These are phyloP conservation scores for Geotrupes spiniger DNA, from an alignment of 2,888 invertebrate species.

Conservation along the genomic window DNA sequence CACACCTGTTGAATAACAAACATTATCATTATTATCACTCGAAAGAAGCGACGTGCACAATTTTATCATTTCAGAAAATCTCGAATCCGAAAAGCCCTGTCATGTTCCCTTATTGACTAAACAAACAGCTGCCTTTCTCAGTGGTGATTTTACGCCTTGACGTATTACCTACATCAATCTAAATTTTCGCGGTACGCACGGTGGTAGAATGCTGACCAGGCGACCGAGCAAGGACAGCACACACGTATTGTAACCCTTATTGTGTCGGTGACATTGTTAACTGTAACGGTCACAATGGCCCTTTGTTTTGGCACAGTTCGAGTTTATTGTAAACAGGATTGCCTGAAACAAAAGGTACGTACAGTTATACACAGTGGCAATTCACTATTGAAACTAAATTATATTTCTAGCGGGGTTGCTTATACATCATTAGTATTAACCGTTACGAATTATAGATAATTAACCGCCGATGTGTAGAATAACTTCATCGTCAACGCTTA, in stretches of 20 bases:
- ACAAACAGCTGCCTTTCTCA: conserved; percentile 20
- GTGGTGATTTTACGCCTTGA: conserved; percentile 19
- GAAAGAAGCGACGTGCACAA: too few species aligned
- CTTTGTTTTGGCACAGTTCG: conserved; percentile 44
- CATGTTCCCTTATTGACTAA: conserved; percentile 16
- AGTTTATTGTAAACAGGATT: conserved; percentile 44
- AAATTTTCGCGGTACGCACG: conserved; percentile 27
- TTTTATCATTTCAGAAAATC: conserved; percentile 1
- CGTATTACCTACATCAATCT: conserved; percentile 31
- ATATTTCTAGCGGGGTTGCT: background rate
- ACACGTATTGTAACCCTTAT: conserved; percentile 38
- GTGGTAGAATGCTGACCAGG: conserved; percentile 30
- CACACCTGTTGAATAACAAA: too few species aligned
- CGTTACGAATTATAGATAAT: too few species aligned
- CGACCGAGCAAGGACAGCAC: conserved; percentile 39
- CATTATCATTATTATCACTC: too few species aligned
- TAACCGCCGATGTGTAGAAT: too few species aligned
- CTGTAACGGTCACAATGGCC: conserved; percentile 46
- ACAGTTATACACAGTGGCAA: conserved; percentile 36
- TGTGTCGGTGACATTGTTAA: conserved; percentile 42
- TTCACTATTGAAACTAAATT: conserved; percentile 30
- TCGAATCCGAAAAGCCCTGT: conserved; percentile 14
- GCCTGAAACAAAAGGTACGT: conserved; percentile 37
- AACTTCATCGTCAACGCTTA: too few species aligned
- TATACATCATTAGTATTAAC: too few species aligned